phyloP scores from a whole-genome alignment of 2,113 vertebrate genomes.

The Labrus mixtus region DNA sequence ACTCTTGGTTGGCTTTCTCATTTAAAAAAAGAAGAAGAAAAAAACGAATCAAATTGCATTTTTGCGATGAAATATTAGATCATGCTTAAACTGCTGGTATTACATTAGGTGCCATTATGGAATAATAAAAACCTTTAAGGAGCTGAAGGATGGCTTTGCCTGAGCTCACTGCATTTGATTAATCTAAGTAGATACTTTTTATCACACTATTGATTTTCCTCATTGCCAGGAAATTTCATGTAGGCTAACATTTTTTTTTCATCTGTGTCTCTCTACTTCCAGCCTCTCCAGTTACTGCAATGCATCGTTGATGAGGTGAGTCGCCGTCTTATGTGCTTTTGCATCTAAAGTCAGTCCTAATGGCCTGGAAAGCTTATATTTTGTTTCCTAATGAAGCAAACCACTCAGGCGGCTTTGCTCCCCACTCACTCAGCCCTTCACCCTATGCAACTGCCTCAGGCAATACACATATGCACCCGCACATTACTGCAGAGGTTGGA shows the following conservation, averaged over 20 bases:
- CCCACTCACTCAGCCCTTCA: constrained; percentile 81
- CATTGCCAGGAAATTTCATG: constrained; percentile 93
- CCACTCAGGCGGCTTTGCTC: constrained; percentile 92
- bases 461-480: constrained; percentile 71
- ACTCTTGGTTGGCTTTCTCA: constrained; percentile 92
- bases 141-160: constrained; percentile 87
- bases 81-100: constrained; percentile 96
- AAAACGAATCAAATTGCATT: constrained; percentile 89
- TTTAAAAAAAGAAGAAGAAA: constrained; percentile 90
- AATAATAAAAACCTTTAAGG: constrained; percentile 94
- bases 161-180: constrained; percentile 96
- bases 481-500: constrained; percentile 70
- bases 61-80: constrained; percentile 89
- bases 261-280: constrained; percentile 74
- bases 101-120: constrained; percentile 96
- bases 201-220: constrained; percentile 96
- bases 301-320: constrained; percentile 99
- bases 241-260: constrained; percentile 83
- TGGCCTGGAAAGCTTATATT: constrained; percentile 99
- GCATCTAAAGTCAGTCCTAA: constrained; percentile 99
- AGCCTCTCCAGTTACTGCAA: constrained; percentile 99
- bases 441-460: constrained; percentile 75
- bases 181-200: constrained; percentile 93
- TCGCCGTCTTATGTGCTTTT: constrained; percentile 99
- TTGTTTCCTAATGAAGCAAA: constrained; percentile 99